A percentile compares a stretch with the other conserved stretches of the same genome.
phyloP scores from a whole-genome alignment of 2,797 vertebrate species.

The Taeniopygia guttata region DNA sequence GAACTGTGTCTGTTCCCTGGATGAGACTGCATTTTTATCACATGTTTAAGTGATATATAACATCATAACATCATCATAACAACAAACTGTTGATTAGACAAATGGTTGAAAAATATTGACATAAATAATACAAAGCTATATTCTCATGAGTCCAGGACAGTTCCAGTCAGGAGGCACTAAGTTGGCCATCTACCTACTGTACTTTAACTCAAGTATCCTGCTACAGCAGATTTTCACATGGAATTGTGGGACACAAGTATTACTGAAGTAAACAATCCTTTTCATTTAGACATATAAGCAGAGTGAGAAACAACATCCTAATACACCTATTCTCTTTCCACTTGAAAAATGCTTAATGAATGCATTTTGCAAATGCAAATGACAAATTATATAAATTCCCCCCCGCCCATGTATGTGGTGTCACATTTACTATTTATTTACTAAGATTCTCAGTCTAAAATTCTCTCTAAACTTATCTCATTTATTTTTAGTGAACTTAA shows the following conservation, averaged over 20 bases:
- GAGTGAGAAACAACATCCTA: neutral
- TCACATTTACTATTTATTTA: neutral
- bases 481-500: neutral
- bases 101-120: slow-evolving; percentile 31
- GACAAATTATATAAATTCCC: neutral
- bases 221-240: neutral
- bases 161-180: neutral
- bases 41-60: neutral
- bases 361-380: too few species aligned
- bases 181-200: neutral
- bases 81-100: slow-evolving; percentile 28
- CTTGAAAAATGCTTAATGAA: neutral
- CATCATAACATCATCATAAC: neutral
- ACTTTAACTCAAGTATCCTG: neutral
- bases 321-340: neutral
- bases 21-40: neutral
- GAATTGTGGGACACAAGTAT: neutral
- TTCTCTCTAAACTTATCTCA: neutral
- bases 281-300: neutral
- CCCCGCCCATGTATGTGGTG: neutral
- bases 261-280: neutral
- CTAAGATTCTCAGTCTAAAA: neutral
- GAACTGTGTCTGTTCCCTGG: neutral
- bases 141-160: neutral
- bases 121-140: neutral